Evolutionary conservation across 2,113 vertebrate species (phyloP).

Genomic region (Hystrix cristata): DNA sequence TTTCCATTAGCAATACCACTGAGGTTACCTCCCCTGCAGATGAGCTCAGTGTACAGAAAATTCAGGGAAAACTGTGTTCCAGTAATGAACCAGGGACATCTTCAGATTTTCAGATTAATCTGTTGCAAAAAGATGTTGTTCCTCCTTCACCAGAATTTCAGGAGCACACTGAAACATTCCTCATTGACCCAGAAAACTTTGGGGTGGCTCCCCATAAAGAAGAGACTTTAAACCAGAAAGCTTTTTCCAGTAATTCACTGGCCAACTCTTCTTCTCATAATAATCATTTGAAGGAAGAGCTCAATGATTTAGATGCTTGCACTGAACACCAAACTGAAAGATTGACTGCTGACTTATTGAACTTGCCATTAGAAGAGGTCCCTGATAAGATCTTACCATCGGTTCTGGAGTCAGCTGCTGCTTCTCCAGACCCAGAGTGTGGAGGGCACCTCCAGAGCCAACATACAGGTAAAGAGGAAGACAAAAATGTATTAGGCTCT

Average conservation of each 20-base stretch:
- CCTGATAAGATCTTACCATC: slow-evolving; percentile 54
- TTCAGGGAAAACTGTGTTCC: background rate
- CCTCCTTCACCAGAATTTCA: slow-evolving; percentile 54
- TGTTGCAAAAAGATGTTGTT: slow-evolving; percentile 55
- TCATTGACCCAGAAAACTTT: background rate
- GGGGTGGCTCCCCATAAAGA: slow-evolving; percentile 3
- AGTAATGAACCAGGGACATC: background rate
- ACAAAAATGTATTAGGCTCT: slow-evolving; percentile 89
- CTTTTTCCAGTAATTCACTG: slow-evolving; percentile 15
- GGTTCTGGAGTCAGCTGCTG: slow-evolving; percentile 29
- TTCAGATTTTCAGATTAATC: slow-evolving; percentile 57
- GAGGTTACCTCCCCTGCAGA: background rate
- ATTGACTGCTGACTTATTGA: slow-evolving; percentile 63
- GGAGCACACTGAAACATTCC: slow-evolving; percentile 39
- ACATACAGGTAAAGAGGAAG: slow-evolving; percentile 85
- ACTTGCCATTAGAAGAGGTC: slow-evolving; percentile 64
- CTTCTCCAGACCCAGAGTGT: slow-evolving; percentile 48
- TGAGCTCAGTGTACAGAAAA: slow-evolving; percentile 29
- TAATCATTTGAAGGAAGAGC: slow-evolving; percentile 56
- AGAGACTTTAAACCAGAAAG: slow-evolving; percentile 67
- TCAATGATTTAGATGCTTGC: slow-evolving; percentile 67
- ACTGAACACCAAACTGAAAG: slow-evolving; percentile 57
- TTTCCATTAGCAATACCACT: background rate
- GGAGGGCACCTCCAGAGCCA: slow-evolving; percentile 67
- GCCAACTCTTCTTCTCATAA: background rate